Percentiles rank a stretch among this genome's conserved stretches.
phyloP scores from a whole-genome alignment of 2,797 vertebrate genomes.

The Margarornis squamiger region DNA sequence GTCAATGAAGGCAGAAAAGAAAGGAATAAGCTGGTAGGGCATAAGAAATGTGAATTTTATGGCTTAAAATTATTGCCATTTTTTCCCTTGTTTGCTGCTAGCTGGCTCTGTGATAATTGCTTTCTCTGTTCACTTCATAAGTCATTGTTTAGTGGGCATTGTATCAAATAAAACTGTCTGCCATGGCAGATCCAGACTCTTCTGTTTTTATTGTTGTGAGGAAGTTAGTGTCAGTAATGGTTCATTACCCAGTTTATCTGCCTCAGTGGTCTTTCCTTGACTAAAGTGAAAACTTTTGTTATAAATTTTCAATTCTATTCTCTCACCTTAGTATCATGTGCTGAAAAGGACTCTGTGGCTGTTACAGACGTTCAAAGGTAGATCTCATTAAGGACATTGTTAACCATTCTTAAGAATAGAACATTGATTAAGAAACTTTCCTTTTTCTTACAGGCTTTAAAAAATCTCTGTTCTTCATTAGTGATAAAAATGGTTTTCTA shows the following conservation, averaged over 20 bases:
- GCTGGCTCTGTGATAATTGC: not conserved
- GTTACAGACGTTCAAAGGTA: conserved; percentile 12
- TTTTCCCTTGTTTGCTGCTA: not conserved
- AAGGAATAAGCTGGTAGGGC: not conserved
- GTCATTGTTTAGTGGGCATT: not conserved
- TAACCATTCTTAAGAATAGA: not conserved
- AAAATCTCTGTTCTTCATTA: conserved; percentile 5
- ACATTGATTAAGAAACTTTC: conserved; percentile 6
- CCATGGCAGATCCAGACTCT: not conserved
- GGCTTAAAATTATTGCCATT: not conserved
- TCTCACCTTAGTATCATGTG: not conserved
- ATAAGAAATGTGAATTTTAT: conserved; percentile 27
- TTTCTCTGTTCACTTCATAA: conserved; percentile 39
- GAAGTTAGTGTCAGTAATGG: conserved; percentile 37
- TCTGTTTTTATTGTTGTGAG: conserved; percentile 42
- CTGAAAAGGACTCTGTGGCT: conserved; percentile 1
- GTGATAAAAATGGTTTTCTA: not conserved
- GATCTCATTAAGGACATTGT: conserved; percentile 29
- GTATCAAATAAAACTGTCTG: conserved; percentile 41
- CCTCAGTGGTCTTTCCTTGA: conserved; percentile 43
- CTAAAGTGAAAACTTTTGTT: conserved; percentile 42
- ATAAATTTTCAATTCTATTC: conserved; percentile 37
- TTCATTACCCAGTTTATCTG: conserved; percentile 50
- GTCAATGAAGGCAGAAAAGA: not conserved
- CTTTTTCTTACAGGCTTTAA: conserved; percentile 5